Percentiles rank a stretch among this genome's conserved stretches.
These are phyloP conservation scores for Disparrhopalites patrizii DNA, from an alignment of 2,888 invertebrate species.

Conservation along the genomic window DNA sequence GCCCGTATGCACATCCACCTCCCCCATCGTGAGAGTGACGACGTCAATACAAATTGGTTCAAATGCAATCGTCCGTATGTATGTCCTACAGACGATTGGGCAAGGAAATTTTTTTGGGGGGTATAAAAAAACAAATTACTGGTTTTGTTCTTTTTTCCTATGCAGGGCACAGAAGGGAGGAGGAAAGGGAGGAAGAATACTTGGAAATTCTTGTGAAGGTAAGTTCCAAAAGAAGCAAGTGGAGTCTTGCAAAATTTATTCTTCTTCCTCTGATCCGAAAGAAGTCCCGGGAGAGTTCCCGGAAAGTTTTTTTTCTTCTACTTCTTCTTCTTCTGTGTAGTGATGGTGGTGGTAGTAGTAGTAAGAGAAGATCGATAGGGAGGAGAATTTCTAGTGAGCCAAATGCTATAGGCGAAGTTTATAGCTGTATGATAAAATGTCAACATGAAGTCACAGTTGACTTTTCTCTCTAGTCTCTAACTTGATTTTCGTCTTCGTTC, in stretches of 20 bases:
- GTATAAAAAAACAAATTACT: background rate
- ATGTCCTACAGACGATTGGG: too few species aligned
- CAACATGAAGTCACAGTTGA: conserved; percentile 49
- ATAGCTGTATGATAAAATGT: conserved; percentile 46
- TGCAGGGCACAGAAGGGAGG: background rate
- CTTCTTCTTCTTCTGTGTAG: too few species aligned
- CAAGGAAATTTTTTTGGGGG: too few species aligned
- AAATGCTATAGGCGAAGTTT: conserved; percentile 15
- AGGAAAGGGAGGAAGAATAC: background rate
- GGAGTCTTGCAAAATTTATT: conserved; percentile 44
- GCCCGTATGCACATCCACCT: too few species aligned
- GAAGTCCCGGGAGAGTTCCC: conserved; percentile 40
- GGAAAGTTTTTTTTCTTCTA: conserved; percentile 40
- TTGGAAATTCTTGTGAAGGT: conserved; percentile 11
- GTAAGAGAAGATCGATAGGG: conserved; percentile 42
- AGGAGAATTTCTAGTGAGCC: conserved; percentile 15
- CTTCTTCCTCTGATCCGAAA: conserved; percentile 40
- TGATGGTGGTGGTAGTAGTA: too few species aligned
- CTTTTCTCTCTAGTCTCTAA: conserved; percentile 47
- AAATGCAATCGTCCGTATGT: too few species aligned
- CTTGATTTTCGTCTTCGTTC: conserved; percentile 49
- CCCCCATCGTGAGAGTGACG: too few species aligned
- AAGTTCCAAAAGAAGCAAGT: conserved; percentile 5
- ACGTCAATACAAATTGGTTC: too few species aligned
- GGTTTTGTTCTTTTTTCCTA: conserved; percentile 6